Evolutionary conservation across 1,140 invertebrate species (phyloP), one percentile per base, ranked within the genome.

Genomic region (Microplitis mediator): DNA sequence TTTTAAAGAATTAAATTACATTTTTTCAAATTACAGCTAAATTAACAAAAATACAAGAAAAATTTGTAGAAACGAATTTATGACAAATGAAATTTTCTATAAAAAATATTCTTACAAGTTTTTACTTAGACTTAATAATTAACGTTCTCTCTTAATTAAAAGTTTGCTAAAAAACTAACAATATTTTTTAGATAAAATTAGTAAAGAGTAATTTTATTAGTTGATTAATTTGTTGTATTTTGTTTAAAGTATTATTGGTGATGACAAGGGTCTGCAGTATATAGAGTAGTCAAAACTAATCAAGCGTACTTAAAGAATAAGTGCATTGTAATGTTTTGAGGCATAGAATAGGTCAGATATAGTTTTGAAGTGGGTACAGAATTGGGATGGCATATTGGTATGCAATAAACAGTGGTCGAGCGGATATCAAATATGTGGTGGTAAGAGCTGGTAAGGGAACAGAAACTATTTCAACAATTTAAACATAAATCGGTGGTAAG

Each of bases 401-500:
- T 81, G 81, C 80, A 80, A 81, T 81, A 82, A 78, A 80, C 77
- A 80, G 77, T 75, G 72, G 72, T 80, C 72, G 75, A 70, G 45
- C 50, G 66, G 67, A 76, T 77, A 72, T 64, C 75, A 51, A 76
- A 58, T 74, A 73, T 58, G 6, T 45, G 6, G 39, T 11, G 39
- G 39, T 45, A 45, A 23, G 23, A 23, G 23, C 23, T 23, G 23
- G 39, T 11, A 45, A 45, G 39, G 39, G 5, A 76, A 68, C 61
- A 76, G 31, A 14, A 75, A 75, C 74, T 75, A 75, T 75, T 75
- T 54, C 67, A 66, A 72, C 67, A 67, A 75, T 75, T 75, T 67
- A 62, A 70, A 72, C 74, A 65, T 72, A 66, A 72, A 75, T 75
- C 74, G 70, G 74, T 35, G 67, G 51, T 52, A 73, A 70, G 71